These are phyloP conservation scores for Tenrec ecaudatus DNA, from an alignment of 2,113 vertebrate species.

Conservation along the genomic window DNA sequence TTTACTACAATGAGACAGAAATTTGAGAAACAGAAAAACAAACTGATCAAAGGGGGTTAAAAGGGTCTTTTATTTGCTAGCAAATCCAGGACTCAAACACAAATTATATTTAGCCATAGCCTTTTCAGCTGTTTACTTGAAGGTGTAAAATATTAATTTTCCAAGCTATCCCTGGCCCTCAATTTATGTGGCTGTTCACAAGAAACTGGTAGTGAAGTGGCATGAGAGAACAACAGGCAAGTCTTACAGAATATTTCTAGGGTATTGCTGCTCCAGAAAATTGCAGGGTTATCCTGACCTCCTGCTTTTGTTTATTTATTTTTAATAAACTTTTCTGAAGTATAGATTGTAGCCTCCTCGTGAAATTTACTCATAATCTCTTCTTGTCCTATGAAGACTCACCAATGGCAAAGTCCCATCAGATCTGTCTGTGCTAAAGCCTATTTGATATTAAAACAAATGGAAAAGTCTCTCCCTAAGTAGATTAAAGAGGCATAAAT, in stretches of 20 bases:
- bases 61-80: conserved; percentile 17
- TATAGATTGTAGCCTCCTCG: conserved; percentile 57
- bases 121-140: conserved; percentile 45
- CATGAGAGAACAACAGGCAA: conserved; percentile 38
- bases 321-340: conserved; percentile 54
- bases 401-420: conserved; percentile 59
- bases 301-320: background rate
- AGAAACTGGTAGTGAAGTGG: background rate
- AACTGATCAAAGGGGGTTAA: conserved; percentile 30
- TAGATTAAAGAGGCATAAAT: conserved; percentile 71
- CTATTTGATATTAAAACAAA: conserved; percentile 77
- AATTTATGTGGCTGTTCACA: conserved; percentile 33
- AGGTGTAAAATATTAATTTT: conserved; percentile 1
- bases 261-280: conserved; percentile 43
- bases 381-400: conserved; percentile 61
- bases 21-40: background rate
- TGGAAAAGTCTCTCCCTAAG: conserved; percentile 71
- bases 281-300: conserved; percentile 23
- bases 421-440: conserved; percentile 62
- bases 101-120: conserved; percentile 21
- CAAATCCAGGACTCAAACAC: conserved; percentile 16
- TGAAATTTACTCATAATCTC: conserved; percentile 77
- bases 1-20: conserved; percentile 20
- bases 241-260: conserved; percentile 32
- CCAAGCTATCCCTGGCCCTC: background rate